Percentiles rank a stretch among this genome's conserved stretches.
These are phyloP conservation scores for Crossocerus cetratus DNA, from an alignment of 2,888 invertebrate genomes.

Conservation along the genomic window DNA sequence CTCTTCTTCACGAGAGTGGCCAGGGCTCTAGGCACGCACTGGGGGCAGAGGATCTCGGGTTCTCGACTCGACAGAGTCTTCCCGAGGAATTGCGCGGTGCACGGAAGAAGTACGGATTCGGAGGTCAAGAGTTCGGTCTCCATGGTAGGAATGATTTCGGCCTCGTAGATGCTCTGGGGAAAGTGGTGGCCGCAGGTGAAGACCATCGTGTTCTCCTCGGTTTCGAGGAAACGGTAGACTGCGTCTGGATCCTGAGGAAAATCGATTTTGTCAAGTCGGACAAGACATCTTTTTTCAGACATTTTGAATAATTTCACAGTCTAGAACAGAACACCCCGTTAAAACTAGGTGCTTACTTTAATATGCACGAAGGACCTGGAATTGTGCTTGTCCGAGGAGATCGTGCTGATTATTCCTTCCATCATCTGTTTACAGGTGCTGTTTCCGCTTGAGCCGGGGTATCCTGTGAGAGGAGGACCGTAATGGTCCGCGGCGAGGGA, in stretches of 20 bases:
- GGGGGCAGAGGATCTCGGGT: constrained; percentile 72
- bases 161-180: constrained; percentile 67
- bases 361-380: constrained; percentile 73
- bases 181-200: constrained; percentile 75
- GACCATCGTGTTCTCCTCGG: constrained; percentile 70
- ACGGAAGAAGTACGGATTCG: constrained; percentile 69
- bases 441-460: constrained; percentile 71
- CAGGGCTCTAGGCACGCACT: constrained; percentile 70
- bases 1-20: constrained; percentile 58
- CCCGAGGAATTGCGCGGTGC: constrained; percentile 71
- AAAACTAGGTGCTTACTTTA: constrained; percentile 59
- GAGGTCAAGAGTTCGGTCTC: constrained; percentile 71
- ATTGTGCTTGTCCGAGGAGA: constrained; percentile 68
- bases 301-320: neutral
- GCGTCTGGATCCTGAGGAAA: constrained; percentile 43
- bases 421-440: constrained; percentile 72
- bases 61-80: constrained; percentile 65
- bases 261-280: no score
- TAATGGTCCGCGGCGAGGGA: constrained; percentile 70
- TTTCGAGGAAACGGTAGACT: constrained; percentile 62
- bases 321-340: neutral
- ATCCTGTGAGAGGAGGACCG: constrained; percentile 72
- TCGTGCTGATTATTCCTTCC: constrained; percentile 71
- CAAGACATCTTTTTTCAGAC: no score
- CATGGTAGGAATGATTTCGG: constrained; percentile 71